Evolutionary conservation across 1,140 invertebrate genomes (phyloP), one percentile per base, ranked within the genome.

Genomic region (Leguminivora glycinivorella): DNA sequence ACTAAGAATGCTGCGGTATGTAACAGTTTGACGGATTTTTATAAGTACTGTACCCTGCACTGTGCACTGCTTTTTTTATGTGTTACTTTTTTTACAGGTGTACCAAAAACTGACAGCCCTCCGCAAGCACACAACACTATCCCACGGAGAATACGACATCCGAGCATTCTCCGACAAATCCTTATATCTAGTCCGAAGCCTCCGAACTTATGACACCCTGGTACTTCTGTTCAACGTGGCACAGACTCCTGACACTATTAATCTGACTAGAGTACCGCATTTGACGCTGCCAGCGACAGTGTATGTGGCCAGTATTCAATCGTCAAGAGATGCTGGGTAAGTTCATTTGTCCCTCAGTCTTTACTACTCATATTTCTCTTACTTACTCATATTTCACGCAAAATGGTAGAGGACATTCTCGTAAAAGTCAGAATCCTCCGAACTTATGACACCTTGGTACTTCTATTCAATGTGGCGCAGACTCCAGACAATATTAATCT

Each of bases 401-500:
- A n/a, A n/a, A n/a, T n/a, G n/a, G n/a, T n/a, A n/a, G n/a, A n/a
- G n/a, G n/a, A n/a, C n/a, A n/a, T n/a, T n/a, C n/a, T n/a, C n/a
- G n/a, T n/a, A n/a, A n/a, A n/a, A 4, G 80, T 85, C 19, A 69
- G 89, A 9, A 79, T 78, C 60, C 76, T 92, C 2, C 69, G 78
- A 1, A 83, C 81, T 1, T 73, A 80, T 26, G 84, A 91, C 38
- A 88, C 88, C 6, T 75, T 86, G 6, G 81, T 82, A 1, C 71
- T 92, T n/a, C 38, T 92, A 0, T 89, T 91, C 75, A 92, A 92
- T 70, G 85, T 92, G 1, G 83, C 80, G 0, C 73, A 82, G n/a
- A n/a, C n/a, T n/a, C n/a, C n/a, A n/a, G n/a, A n/a, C n/a, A n/a
- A n/a, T n/a, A n/a, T n/a, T n/a, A n/a, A n/a, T n/a, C n/a, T n/a